A percentile compares a stretch with the other conserved stretches of the same genome.
Evolutionary conservation across 37 sponge, comb jelly and placozoan genomes (phyloP).

Genomic region (Ephydatia muelleri): DNA sequence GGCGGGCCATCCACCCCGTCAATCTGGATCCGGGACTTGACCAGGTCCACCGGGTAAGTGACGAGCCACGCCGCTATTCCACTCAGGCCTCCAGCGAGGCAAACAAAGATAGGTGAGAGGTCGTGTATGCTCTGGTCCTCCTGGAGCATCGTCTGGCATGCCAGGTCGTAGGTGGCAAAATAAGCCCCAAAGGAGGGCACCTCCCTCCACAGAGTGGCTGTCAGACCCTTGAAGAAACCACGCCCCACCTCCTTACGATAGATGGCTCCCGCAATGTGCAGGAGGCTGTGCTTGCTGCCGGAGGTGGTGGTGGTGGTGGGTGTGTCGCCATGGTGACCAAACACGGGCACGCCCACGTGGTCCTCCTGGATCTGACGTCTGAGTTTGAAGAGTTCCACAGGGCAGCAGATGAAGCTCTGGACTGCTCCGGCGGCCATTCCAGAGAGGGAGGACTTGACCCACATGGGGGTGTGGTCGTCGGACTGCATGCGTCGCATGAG

Average conservation of each 20-base stretch:
- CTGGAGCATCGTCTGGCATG: constrained; percentile 23
- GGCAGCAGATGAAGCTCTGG: constrained; percentile 51
- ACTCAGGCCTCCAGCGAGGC: constrained; percentile 74
- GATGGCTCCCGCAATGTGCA: constrained; percentile 55
- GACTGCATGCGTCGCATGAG: constrained; percentile 39
- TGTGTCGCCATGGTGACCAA: constrained; percentile 17
- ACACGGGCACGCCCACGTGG: constrained; percentile 3
- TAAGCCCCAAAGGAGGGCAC: constrained; percentile 75
- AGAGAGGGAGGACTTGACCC: constrained; percentile 51
- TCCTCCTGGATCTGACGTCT: constrained; percentile 80
- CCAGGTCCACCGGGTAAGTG: constrained; percentile 83
- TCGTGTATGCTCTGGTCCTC: constrained; percentile 14
- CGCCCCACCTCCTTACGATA: constrained; percentile 54
- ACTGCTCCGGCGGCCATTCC: constrained; percentile 72
- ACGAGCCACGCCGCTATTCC: constrained; percentile 67
- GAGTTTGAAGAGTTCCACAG: constrained; percentile 85
- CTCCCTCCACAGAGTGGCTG: constrained; percentile 69
- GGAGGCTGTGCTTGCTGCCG: not conserved
- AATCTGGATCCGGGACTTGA: constrained; percentile 83
- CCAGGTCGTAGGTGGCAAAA: constrained; percentile 69
- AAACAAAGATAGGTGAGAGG: constrained; percentile 26
- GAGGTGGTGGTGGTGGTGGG: not conserved
- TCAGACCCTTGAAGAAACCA: constrained; percentile 71
- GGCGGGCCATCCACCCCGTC: constrained; percentile 52
- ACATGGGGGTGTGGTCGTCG: not conserved